Conservation (phyloP, 2,888 invertebrate genomes). For the Drosophila aldrichi region DNA sequence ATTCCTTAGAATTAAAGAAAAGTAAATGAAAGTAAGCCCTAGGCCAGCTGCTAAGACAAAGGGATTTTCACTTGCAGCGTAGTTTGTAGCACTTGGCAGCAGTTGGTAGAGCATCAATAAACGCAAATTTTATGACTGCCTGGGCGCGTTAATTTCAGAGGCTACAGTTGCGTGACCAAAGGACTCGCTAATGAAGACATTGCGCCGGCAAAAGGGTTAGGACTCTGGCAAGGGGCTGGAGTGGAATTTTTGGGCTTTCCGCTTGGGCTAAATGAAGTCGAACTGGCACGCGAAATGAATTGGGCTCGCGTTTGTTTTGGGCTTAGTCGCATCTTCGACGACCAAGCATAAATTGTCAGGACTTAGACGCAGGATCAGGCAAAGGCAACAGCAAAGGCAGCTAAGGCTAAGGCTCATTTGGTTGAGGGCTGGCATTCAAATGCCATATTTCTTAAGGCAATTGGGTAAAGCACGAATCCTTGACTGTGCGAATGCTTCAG, state of each 20-base stretch:
- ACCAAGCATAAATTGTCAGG: constrained; percentile 71
- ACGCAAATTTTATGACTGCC: constrained; percentile 79
- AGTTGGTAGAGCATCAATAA: constrained; percentile 75
- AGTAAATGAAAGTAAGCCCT: not conserved
- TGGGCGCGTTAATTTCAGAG: constrained; percentile 69
- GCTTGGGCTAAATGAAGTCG: constrained; percentile 83
- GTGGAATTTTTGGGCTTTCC: not conserved
- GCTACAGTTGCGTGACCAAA: constrained; percentile 79
- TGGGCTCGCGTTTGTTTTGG: constrained; percentile 69
- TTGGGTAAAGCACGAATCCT: constrained; percentile 32
- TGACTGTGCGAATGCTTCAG: constrained; percentile 13
- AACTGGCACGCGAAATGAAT: constrained; percentile 80
- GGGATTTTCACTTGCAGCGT: constrained; percentile 61
- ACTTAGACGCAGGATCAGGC: constrained; percentile 43
- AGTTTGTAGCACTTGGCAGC: constrained; percentile 33
- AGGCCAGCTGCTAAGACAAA: constrained; percentile 58
- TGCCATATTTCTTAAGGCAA: constrained; percentile 77
- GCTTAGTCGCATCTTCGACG: constrained; percentile 72
- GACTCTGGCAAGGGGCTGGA: not conserved
- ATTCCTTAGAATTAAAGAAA: not conserved
- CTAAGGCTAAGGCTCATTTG: constrained; percentile 68
- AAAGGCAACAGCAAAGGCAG: not conserved
- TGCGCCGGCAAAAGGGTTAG: constrained; percentile 61
- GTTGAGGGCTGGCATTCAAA: constrained; percentile 55
- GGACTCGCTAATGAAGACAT: constrained; percentile 76